Conservation (phyloP, 2,113 vertebrate species). For the Daphoenositta chrysoptera region DNA sequence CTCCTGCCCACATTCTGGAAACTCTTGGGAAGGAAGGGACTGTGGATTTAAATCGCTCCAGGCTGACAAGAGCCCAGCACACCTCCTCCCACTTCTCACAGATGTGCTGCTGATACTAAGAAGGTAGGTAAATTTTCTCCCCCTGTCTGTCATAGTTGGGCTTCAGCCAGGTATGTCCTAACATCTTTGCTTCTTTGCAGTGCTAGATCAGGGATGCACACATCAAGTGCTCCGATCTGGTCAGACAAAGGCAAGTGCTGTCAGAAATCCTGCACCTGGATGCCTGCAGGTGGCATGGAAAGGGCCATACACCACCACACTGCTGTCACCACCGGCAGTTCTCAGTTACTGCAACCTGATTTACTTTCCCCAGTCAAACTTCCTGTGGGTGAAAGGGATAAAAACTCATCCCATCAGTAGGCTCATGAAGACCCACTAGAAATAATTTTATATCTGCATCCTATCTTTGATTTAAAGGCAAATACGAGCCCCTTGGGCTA, state of each 20-base stretch:
- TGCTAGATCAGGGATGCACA: neutral
- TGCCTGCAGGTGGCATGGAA: neutral
- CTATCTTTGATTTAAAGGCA: neutral
- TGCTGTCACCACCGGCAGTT: neutral
- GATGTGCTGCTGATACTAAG: neutral
- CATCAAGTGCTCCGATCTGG: neutral
- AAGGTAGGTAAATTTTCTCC: neutral
- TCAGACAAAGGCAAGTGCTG: fast-evolving
- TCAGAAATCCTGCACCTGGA: neutral
- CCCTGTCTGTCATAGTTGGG: neutral
- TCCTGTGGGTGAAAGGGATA: neutral
- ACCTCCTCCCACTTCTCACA: neutral
- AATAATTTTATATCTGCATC: neutral
- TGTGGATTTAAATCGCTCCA: neutral
- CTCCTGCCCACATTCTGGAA: neutral
- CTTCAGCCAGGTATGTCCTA: neutral
- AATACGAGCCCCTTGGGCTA: neutral
- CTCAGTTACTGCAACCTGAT: neutral
- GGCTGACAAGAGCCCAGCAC: neutral
- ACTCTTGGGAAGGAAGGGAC: neutral
- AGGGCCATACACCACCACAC: neutral
- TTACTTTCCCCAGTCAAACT: neutral
- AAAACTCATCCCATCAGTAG: neutral
- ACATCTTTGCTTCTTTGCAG: neutral
- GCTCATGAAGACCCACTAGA: neutral